Evolutionary conservation across 1,140 invertebrate genomes (phyloP), one percentile per base, ranked within the genome.

Genomic region (Drosophila athabasca): DNA sequence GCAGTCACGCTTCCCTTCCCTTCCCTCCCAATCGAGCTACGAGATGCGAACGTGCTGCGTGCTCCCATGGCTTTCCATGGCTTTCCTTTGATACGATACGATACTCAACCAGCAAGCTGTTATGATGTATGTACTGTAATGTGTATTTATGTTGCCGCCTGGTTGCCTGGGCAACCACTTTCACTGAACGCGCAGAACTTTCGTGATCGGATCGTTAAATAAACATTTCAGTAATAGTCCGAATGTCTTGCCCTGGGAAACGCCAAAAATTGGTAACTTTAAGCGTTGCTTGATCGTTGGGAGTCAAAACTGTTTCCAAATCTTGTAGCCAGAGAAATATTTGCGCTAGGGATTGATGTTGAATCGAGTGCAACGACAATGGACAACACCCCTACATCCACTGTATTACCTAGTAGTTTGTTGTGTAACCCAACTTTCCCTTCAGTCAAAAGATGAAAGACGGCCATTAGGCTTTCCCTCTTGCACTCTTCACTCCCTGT

Each of bases 401-500:
- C 22, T 52, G 45, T 51, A 41, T 22, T 24, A n/a, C 35, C 48
- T 49, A 41, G 13, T 49, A 41, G 13, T 49, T 49, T 7, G 35
- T 76, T 76, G 50, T 75, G 45, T 51, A 55, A 75, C 51, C 19
- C 8, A 39, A 61, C 72, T 75, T 75, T 76, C 71, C 54, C 70
- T n/a, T 7, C 9, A 41, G 8, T 9, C 35, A 17, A n/a, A 43
- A 67, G 44, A 75, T 54, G 61, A 54, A 51, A 75, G 52, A 74
- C 35, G 44, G 9, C 39, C 70, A 65, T 75, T 75, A 58, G 61
- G 43, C 49, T 53, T 75, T 66, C 57, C 49, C 54, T 35, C 67
- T 17, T 66, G 24, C 44, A 41, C 24, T 46, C 9, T 24, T 8
- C 44, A 26, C 51, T 44, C 51, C n/a, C 19, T 64, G 17, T n/a